These are phyloP conservation scores for Hymenochirus boettgeri DNA, from an alignment of 2,113 vertebrate species.

Conservation along the genomic window DNA sequence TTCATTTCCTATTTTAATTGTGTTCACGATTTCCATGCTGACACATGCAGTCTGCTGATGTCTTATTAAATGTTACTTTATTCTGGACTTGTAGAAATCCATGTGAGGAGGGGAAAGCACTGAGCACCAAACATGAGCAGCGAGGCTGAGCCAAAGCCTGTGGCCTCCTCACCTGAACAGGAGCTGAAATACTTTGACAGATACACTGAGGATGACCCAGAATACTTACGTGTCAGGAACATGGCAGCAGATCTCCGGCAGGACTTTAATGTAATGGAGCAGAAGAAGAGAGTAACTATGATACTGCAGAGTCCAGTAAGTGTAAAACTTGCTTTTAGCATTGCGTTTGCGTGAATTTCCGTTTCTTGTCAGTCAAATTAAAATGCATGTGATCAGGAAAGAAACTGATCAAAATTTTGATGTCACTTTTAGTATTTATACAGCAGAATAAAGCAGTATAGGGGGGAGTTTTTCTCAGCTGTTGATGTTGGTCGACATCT, in stretches of 20 bases:
- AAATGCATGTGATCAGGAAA: too few relatives aligned
- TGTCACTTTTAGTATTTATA: too few relatives aligned
- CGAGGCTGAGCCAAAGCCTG: conserved; percentile 52
- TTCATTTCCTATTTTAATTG: too few relatives aligned
- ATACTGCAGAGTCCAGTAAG: conserved; percentile 88
- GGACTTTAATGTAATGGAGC: conserved; percentile 74
- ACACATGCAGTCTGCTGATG: neutral
- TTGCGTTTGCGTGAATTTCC: too few relatives aligned
- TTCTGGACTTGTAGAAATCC: conserved; percentile 33
- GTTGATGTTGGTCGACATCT: too few relatives aligned
- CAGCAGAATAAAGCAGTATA: too few relatives aligned
- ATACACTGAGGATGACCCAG: conserved; percentile 72
- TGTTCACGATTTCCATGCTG: neutral
- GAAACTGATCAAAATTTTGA: too few relatives aligned
- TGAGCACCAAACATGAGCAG: conserved; percentile 55
- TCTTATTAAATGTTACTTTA: neutral
- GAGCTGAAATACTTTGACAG: conserved; percentile 70
- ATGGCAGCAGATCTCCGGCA: conserved; percentile 62
- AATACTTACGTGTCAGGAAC: conserved; percentile 67
- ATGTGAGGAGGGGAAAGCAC: neutral
- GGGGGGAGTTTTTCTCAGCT: too few relatives aligned
- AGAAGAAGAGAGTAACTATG: conserved; percentile 87
- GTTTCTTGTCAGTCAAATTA: too few relatives aligned
- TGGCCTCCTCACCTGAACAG: conserved; percentile 52
- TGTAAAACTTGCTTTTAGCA: neutral